Evolutionary conservation across 2,888 invertebrate genomes (phyloP).

Genomic region (Temnothorax ravouxi): DNA sequence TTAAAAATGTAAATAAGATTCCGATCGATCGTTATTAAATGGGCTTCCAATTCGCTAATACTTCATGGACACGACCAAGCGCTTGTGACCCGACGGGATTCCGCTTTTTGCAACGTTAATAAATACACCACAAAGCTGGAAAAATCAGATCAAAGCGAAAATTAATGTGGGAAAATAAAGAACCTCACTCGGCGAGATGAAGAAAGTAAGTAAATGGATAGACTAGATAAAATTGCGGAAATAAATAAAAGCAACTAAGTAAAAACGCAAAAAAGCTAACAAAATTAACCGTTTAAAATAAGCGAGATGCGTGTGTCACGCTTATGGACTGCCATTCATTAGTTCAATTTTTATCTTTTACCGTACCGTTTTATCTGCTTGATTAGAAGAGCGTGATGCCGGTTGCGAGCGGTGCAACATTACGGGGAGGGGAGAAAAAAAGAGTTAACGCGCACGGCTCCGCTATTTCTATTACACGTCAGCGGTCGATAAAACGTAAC

Average conservation of each 20-base stretch:
- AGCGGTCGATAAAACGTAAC: conserved; percentile 50
- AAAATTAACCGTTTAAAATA: conserved; percentile 39
- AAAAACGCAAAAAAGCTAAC: neutral
- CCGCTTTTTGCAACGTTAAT: conserved; percentile 13
- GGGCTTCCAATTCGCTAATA: conserved; percentile 19
- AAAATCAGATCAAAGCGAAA: conserved; percentile 11
- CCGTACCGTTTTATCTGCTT: conserved; percentile 43
- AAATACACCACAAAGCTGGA: neutral
- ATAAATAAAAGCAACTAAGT: neutral
- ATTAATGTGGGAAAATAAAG: conserved; percentile 17
- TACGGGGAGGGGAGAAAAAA: neutral
- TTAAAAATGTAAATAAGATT: conserved; percentile 28
- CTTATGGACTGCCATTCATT: conserved; percentile 24
- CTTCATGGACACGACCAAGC: neutral
- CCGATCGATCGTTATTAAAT: conserved; percentile 25
- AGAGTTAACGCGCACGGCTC: conserved; percentile 43
- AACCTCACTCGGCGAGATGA: neutral
- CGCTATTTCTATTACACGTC: conserved; percentile 54
- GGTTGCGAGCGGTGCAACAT: conserved; percentile 10
- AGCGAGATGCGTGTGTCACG: neutral
- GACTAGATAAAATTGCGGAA: neutral
- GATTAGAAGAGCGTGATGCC: conserved; percentile 53
- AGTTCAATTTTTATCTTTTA: conserved; percentile 48
- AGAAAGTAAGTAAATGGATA: neutral
- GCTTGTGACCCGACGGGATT: neutral